Evolutionary conservation across 1,140 invertebrate species (phyloP).

Genomic region (Lordiphosa clarofinis): DNA sequence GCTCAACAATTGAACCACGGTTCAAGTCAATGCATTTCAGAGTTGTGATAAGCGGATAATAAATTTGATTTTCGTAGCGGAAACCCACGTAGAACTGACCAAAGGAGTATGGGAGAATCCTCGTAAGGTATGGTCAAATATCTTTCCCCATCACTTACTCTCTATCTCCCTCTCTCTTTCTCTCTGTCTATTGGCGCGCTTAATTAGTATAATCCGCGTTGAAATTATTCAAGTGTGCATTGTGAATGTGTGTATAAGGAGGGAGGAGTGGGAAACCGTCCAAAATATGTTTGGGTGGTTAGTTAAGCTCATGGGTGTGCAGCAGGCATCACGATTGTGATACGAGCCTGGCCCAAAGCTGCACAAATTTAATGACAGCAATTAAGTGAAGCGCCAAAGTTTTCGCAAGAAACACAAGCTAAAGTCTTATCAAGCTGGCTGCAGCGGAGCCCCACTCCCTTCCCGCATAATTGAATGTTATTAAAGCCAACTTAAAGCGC

Average conservation of each 20-base stretch:
- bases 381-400: slow-evolving; percentile 68
- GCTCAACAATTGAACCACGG: slow-evolving; percentile 19
- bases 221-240: slow-evolving; percentile 75
- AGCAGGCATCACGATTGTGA: slow-evolving; percentile 42
- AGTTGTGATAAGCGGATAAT: slow-evolving; percentile 62
- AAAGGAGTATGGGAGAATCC: slow-evolving; percentile 2
- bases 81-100: slow-evolving; percentile 18
- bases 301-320: background rate
- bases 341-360: slow-evolving; percentile 56
- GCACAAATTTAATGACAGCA: slow-evolving; percentile 71
- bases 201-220: slow-evolving; percentile 78
- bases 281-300: slow-evolving; percentile 1
- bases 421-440: slow-evolving; percentile 55
- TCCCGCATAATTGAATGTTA: slow-evolving; percentile 69
- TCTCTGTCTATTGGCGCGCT: slow-evolving; percentile 49
- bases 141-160: background rate
- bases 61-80: slow-evolving; percentile 56
- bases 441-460: slow-evolving; percentile 13
- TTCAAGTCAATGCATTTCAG: slow-evolving; percentile 18
- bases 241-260: slow-evolving; percentile 31
- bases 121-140: slow-evolving; percentile 16
- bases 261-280: background rate
- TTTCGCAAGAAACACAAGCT: slow-evolving; percentile 41
- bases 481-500: slow-evolving; percentile 73
- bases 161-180: background rate